Evolutionary conservation across 2,113 vertebrate species (phyloP).

Genomic region (Aspiorhynchus laticeps): DNA sequence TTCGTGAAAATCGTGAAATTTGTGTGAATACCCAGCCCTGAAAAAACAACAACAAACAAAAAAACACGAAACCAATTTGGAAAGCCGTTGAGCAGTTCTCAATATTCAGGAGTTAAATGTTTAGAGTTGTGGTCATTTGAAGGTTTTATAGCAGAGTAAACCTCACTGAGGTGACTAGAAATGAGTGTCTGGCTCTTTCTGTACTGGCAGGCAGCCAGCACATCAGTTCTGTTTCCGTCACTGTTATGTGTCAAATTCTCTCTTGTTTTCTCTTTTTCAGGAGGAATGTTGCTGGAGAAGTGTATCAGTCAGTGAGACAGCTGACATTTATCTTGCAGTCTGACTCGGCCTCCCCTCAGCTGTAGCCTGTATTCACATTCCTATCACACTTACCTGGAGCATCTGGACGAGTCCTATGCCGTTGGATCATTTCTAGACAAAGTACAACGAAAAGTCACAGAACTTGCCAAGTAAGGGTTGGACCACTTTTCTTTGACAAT

Average conservation of each 20-base stretch:
- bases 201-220: too few relatives aligned
- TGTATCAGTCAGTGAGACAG: slow-evolving; percentile 45
- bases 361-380: slow-evolving; percentile 40
- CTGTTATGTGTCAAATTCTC: slow-evolving; percentile 1
- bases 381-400: not conserved
- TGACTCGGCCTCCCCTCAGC: slow-evolving; percentile 26
- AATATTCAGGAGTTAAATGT: not conserved
- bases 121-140: slow-evolving; percentile 7
- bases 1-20: too few relatives aligned
- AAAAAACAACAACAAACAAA: too few relatives aligned
- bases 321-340: slow-evolving; percentile 47
- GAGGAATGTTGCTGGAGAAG: slow-evolving; percentile 62
- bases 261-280: slow-evolving; percentile 27
- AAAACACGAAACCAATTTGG: not conserved
- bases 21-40: too few relatives aligned
- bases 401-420: not conserved
- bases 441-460: not conserved
- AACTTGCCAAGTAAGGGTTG: not conserved
- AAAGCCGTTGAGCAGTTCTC: not conserved
- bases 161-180: slow-evolving; percentile 1
- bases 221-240: not conserved
- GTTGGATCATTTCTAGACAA: not conserved
- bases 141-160: slow-evolving; percentile 1
- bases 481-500: not conserved
- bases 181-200: not conserved